These are phyloP conservation scores for Platynereis dumerilii DNA, from an alignment of 2,888 invertebrate genomes.

Conservation along the genomic window DNA sequence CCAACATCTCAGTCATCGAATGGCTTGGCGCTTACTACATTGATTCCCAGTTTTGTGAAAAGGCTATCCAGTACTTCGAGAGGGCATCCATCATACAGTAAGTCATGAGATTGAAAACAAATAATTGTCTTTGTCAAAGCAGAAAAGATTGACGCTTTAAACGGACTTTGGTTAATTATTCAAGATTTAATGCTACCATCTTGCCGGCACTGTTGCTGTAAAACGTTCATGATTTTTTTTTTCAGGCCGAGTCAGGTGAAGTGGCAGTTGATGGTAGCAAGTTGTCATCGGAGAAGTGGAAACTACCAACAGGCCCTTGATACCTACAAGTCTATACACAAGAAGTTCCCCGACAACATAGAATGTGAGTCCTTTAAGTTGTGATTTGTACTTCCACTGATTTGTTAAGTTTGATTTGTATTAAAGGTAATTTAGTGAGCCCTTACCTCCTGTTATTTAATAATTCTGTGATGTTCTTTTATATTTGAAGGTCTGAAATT, in stretches of 20 bases:
- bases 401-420: neutral
- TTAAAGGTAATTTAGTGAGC: neutral
- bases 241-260: slow-evolving; percentile 77
- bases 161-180: too few species aligned
- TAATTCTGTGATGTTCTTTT: slow-evolving; percentile 8
- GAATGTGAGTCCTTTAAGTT: slow-evolving; percentile 85
- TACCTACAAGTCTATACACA: slow-evolving; percentile 84
- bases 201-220: too few species aligned
- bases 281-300: slow-evolving; percentile 82
- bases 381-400: slow-evolving; percentile 14
- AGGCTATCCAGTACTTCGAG: slow-evolving; percentile 81
- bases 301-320: slow-evolving; percentile 83
- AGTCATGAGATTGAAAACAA: slow-evolving; percentile 36
- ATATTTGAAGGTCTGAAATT: slow-evolving; percentile 86
- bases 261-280: slow-evolving; percentile 85
- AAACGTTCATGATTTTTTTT: neutral
- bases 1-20: slow-evolving; percentile 79
- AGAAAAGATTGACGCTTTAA: too few species aligned
- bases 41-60: slow-evolving; percentile 86
- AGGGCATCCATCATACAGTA: slow-evolving; percentile 62
- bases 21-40: slow-evolving; percentile 90
- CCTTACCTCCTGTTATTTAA: too few species aligned
- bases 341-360: slow-evolving; percentile 90
- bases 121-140: too few species aligned
- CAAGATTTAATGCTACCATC: too few species aligned